Percentiles rank a stretch among this genome's conserved stretches.
Conservation (phyloP, 2,113 vertebrate species). For the Lichenostomus cassidix region DNA sequence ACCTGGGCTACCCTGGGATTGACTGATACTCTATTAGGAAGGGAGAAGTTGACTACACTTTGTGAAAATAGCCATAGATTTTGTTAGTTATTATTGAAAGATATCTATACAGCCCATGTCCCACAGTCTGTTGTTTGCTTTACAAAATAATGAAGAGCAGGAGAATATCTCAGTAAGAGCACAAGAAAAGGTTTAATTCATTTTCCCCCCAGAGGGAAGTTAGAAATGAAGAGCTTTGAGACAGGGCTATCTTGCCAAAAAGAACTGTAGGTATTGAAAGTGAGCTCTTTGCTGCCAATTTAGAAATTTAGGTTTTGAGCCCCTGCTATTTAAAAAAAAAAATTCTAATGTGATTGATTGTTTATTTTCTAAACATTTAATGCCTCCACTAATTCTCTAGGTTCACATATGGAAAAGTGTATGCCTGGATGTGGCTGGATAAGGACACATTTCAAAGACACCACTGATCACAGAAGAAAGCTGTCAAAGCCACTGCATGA, state of each 20-base stretch:
- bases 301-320: not conserved
- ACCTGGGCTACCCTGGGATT: slow-evolving; percentile 13
- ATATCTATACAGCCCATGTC: not conserved
- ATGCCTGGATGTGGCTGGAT: not conserved
- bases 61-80: not conserved
- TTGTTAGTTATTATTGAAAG: not conserved
- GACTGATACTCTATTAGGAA: not conserved
- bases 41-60: not conserved
- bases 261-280: not conserved
- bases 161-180: not conserved
- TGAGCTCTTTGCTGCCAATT: not conserved
- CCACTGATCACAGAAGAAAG: not conserved
- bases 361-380: not conserved
- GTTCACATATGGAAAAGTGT: not conserved
- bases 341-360: not conserved
- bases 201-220: not conserved
- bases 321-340: not conserved
- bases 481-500: not conserved
- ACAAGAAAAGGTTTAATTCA: not conserved
- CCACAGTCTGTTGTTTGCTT: not conserved
- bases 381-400: not conserved
- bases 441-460: not conserved
- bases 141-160: not conserved
- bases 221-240: not conserved
- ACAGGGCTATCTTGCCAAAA: not conserved